Base-by-base conservation (phyloP, 1,140 invertebrate species). In the Rhagoletis pomonella region DNA sequence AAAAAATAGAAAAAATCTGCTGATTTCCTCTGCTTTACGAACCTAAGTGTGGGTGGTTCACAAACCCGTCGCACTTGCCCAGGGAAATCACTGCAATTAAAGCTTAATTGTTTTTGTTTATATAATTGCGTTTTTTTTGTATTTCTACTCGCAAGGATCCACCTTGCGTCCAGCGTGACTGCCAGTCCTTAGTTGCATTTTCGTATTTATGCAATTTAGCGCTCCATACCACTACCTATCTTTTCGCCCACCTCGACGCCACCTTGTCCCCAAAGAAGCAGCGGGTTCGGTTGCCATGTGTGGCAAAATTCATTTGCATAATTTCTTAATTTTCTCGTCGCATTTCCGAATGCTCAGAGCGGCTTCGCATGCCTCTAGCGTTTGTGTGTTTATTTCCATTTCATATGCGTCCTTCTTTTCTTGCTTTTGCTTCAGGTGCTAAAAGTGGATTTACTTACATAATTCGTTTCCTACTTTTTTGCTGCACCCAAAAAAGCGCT, bases 261-360 rank as follows among this genome's bases (percentile, higher is more conserved):
- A 55, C 50, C 29, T 29, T 29, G 29, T 42, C 29, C 19, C 39
- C 10, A 29, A 29, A 29, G 29, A 29, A 29, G 29, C 29, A 67
- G 64, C 19, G 19, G 29, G 4, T 29, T 17, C 19, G 62, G 10
- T 69, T 47, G 39, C 69, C 44, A 44, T 44, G 14, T 81, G 47
- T 81, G 73, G 73, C 42, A 17, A 50, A 81, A 55, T 81, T 81
- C 73, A 81, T 81, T 81, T 81, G 73, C 73, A 81, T 81, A 81
- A 81, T 81, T 81, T 81, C 73, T 81, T 81, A 50, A 81, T 81
- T 81, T 81, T 19, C 17, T 81, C 47, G 10, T 55, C 73, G 73
- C 14, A 47, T 81, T 81, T 81, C 1, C 47, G 29, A 10, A 81
- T 81, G 17, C 42, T 81, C 44, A 19, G 0, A 4, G 60, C 4